Evolutionary conservation across 30 jellyfish, hydroid and myxozoan species (phyloP).

Genomic region (Aurelia sp.): DNA sequence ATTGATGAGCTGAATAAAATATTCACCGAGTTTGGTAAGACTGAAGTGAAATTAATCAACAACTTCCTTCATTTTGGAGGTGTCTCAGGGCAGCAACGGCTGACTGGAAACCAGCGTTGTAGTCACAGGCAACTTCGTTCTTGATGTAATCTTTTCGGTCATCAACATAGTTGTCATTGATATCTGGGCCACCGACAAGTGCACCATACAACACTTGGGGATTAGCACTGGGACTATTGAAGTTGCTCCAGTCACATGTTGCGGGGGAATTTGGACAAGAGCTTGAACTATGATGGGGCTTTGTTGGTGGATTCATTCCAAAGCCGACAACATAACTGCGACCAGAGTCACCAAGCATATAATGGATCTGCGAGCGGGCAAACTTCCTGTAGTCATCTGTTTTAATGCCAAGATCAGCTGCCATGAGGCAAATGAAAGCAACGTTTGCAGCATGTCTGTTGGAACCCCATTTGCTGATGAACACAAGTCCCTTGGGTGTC

Average conservation of each 20-base stretch:
- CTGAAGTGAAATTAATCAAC: background rate
- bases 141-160: constrained; percentile 64
- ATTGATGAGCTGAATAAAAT: background rate
- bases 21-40: background rate
- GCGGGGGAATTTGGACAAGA: constrained; percentile 74
- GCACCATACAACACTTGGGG: constrained; percentile 82
- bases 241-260: constrained; percentile 53
- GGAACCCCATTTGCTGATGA: constrained; percentile 75
- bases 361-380: constrained; percentile 71
- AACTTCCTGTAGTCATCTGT: constrained; percentile 33
- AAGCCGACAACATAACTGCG: constrained; percentile 86
- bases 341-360: constrained; percentile 72
- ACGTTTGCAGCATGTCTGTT: constrained; percentile 87
- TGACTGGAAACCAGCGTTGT: constrained; percentile 84
- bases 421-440: constrained; percentile 74
- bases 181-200: constrained; percentile 84
- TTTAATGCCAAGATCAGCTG: constrained; percentile 46
- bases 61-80: constrained; percentile 18
- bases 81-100: constrained; percentile 80
- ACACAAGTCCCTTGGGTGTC: constrained; percentile 82
- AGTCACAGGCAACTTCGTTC: constrained; percentile 77
- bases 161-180: constrained; percentile 48
- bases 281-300: constrained; percentile 78
- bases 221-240: constrained; percentile 38
- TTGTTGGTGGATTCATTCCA: constrained; percentile 77